Conservation (phyloP, 2,113 vertebrate genomes). For the Syngnathus floridae region DNA sequence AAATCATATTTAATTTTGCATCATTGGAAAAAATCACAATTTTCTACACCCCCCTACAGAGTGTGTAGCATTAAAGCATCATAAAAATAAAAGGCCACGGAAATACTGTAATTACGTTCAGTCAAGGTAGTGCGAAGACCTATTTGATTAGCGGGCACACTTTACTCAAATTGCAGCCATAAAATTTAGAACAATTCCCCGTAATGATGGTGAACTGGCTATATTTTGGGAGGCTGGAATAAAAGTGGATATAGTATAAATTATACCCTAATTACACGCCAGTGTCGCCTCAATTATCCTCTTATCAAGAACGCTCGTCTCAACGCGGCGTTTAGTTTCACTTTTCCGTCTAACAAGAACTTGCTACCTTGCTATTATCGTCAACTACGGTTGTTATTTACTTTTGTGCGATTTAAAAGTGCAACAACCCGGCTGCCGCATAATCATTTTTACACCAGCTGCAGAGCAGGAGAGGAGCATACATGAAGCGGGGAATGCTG, state of each 20-base stretch:
- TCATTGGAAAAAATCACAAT: neutral
- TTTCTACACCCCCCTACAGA: neutral
- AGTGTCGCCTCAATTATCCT: slow-evolving; percentile 99
- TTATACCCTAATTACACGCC: slow-evolving; percentile 99
- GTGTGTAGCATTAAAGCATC: slow-evolving; percentile 1
- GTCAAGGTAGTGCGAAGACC: slow-evolving; percentile 92
- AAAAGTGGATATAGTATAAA: slow-evolving; percentile 99
- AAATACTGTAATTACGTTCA: slow-evolving; percentile 90
- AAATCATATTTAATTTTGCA: neutral
- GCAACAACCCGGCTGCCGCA: slow-evolving; percentile 88
- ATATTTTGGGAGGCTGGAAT: slow-evolving; percentile 99
- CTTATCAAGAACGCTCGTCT: slow-evolving; percentile 99
- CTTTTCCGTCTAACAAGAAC: slow-evolving; percentile 98
- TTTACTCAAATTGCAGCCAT: slow-evolving; percentile 97
- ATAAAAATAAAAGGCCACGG: slow-evolving; percentile 71
- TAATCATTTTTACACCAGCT: slow-evolving; percentile 83
- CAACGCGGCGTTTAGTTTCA: slow-evolving; percentile 99
- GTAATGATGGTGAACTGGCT: slow-evolving; percentile 99
- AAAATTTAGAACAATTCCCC: slow-evolving; percentile 99
- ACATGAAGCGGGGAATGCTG: slow-evolving; percentile 29
- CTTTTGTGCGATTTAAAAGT: slow-evolving; percentile 95
- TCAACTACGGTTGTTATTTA: slow-evolving; percentile 97
- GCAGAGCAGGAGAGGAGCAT: slow-evolving; percentile 73
- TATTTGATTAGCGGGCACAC: slow-evolving; percentile 97
- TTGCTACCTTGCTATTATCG: slow-evolving; percentile 99